Percentiles rank a stretch among this genome's conserved stretches.
These are phyloP conservation scores for Agelastica alni DNA, from an alignment of 2,888 invertebrate genomes.

Conservation along the genomic window DNA sequence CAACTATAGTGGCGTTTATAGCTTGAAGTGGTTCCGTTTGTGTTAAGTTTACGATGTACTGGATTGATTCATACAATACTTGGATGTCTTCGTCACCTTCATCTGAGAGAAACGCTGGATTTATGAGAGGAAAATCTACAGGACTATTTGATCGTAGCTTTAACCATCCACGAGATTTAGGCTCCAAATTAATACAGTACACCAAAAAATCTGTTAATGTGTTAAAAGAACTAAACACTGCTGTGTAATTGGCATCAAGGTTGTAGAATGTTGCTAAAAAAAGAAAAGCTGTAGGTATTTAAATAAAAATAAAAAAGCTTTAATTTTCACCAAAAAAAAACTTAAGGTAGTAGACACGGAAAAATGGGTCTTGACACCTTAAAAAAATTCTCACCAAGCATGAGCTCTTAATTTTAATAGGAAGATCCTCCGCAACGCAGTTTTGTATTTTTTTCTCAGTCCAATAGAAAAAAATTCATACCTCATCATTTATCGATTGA, in stretches of 20 bases:
- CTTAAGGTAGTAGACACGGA: too few species aligned
- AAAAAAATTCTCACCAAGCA: too few species aligned
- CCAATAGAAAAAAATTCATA: too few species aligned
- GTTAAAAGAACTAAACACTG: neutral
- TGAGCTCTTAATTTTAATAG: too few species aligned
- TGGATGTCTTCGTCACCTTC: conserved; percentile 62
- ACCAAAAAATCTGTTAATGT: conserved; percentile 9
- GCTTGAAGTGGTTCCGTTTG: conserved; percentile 64
- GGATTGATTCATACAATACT: conserved; percentile 64
- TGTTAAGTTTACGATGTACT: conserved; percentile 42
- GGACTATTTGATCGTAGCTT: conserved; percentile 42
- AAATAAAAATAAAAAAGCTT: too few species aligned
- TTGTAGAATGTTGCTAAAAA: conserved; percentile 9
- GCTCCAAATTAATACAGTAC: conserved; percentile 31
- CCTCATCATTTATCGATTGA: too few species aligned
- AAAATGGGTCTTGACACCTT: too few species aligned
- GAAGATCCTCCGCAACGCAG: too few species aligned
- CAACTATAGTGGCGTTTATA: conserved; percentile 61
- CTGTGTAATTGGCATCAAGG: neutral
- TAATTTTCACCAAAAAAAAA: too few species aligned
- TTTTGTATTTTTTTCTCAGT: too few species aligned
- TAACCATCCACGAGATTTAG: conserved; percentile 44
- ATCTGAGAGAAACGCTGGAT: conserved; percentile 38
- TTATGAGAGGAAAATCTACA: conserved; percentile 43
- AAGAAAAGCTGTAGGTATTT: too few species aligned